A percentile compares a stretch with the other conserved stretches of the same genome.
Evolutionary conservation across 2,113 vertebrate genomes (phyloP).

Genomic region (Seriola rivoliana): DNA sequence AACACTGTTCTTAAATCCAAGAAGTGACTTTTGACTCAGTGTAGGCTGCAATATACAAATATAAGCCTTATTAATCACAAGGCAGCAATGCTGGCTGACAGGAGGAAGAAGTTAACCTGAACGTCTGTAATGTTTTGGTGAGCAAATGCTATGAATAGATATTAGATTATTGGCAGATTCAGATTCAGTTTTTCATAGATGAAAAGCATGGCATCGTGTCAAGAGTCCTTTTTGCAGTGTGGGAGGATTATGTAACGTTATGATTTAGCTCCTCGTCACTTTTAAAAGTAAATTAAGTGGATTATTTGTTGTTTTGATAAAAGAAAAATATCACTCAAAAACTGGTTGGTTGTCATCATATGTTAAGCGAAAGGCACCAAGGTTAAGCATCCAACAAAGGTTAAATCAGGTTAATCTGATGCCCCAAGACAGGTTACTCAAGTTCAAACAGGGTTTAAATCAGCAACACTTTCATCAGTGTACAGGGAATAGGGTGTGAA

Average conservation of each 20-base stretch:
- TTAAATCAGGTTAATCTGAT: background rate
- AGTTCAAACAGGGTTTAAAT: background rate
- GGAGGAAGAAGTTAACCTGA: background rate
- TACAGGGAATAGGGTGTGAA: background rate
- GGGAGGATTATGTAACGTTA: slow-evolving; percentile 1
- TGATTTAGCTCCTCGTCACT: slow-evolving; percentile 9
- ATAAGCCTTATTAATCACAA: background rate
- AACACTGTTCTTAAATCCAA: background rate
- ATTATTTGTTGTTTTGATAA: background rate
- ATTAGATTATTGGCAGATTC: background rate
- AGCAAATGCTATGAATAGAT: background rate
- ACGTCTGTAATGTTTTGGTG: background rate
- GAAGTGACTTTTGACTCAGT: background rate
- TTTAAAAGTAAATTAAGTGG: background rate
- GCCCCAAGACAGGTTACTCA: background rate
- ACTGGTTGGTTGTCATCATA: background rate
- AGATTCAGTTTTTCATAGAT: slow-evolving; percentile 13
- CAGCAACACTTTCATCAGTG: background rate
- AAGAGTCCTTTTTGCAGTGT: background rate
- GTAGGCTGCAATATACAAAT: background rate
- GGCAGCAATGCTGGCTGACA: background rate
- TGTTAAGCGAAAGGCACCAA: background rate
- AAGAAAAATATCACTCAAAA: background rate
- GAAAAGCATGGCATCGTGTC: background rate
- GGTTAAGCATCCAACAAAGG: background rate